phyloP scores from a whole-genome alignment of 2,113 vertebrate species.

The Pseudopipra pipra region DNA sequence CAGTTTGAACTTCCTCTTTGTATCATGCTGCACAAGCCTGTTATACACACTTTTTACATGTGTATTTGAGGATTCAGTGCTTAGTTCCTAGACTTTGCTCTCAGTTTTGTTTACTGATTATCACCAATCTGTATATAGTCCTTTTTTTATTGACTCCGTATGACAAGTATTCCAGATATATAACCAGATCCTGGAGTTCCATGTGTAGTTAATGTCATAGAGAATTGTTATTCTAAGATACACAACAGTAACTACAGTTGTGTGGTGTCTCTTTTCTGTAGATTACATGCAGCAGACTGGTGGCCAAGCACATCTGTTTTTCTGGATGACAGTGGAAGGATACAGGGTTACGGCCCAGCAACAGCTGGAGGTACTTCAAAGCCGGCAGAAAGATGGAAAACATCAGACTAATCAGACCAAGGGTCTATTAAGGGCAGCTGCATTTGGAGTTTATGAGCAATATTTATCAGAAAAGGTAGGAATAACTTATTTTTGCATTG shows the following conservation, averaged over 20 bases:
- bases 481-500: neutral
- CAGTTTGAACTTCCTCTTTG: neutral
- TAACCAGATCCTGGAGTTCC: neutral
- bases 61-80: neutral
- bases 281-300: constrained; percentile 98
- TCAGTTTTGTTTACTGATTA: neutral
- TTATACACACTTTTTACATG: neutral
- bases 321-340: constrained; percentile 99
- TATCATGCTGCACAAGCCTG: neutral
- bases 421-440: constrained; percentile 90
- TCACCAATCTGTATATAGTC: neutral
- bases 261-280: constrained; percentile 52
- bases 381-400: constrained; percentile 87
- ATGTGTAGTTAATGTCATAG: neutral
- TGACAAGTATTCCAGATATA: neutral
- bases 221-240: neutral
- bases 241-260: neutral
- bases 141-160: neutral
- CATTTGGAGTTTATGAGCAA: constrained; percentile 95
- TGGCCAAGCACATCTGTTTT: constrained; percentile 97
- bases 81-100: neutral
- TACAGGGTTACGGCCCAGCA: constrained; percentile 97
- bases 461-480: constrained; percentile 94
- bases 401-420: constrained; percentile 92
- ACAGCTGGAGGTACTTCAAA: constrained; percentile 90